Conservation (phyloP, 2,888 invertebrate species). For the Phania funesta region DNA sequence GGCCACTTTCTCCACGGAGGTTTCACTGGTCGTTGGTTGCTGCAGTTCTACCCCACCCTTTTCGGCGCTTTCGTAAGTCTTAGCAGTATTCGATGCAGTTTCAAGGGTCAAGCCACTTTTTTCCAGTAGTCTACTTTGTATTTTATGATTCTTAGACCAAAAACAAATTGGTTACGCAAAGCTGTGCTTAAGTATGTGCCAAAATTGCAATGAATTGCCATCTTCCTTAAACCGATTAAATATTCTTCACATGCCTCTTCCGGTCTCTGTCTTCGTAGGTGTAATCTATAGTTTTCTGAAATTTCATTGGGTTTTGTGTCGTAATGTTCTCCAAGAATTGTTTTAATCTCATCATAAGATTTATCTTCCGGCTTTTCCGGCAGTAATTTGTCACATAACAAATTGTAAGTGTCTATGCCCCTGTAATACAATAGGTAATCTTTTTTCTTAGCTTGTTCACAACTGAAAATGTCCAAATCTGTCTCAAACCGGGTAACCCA, state of each 20-base stretch:
- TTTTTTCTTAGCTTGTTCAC: neutral
- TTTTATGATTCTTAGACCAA: conserved; percentile 68
- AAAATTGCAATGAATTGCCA: conserved; percentile 66
- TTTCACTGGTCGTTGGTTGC: conserved; percentile 18
- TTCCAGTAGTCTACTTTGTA: conserved; percentile 70
- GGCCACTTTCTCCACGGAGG: neutral
- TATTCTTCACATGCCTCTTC: conserved; percentile 51
- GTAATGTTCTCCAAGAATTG: neutral
- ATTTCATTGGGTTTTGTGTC: conserved; percentile 69
- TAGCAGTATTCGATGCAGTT: conserved; percentile 69
- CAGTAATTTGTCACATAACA: neutral
- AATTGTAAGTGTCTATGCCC: neutral
- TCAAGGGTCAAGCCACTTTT: conserved; percentile 66
- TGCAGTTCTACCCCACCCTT: conserved; percentile 67
- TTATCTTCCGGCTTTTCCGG: neutral
- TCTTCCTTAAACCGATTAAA: neutral
- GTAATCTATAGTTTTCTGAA: conserved; percentile 70
- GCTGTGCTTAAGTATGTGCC: conserved; percentile 69
- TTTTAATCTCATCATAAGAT: neutral
- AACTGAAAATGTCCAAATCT: neutral
- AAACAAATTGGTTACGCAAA: conserved; percentile 71
- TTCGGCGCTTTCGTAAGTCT: conserved; percentile 68
- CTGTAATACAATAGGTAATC: neutral
- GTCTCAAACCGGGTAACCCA: conserved; percentile 15
- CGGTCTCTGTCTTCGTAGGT: conserved; percentile 68